These are phyloP conservation scores for Eurytoma californica DNA, from an alignment of 2,888 invertebrate genomes.

Conservation along the genomic window DNA sequence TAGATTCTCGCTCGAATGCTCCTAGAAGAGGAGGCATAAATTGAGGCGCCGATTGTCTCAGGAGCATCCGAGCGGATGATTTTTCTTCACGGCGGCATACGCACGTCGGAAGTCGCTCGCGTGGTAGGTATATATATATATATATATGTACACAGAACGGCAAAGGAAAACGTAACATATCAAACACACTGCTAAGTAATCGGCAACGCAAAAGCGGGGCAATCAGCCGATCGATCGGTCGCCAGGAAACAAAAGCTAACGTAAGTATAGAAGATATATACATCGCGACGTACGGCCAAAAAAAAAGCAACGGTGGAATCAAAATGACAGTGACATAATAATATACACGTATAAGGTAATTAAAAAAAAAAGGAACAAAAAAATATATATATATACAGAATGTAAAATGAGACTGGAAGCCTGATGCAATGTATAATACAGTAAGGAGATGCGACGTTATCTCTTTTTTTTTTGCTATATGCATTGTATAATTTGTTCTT, in stretches of 20 bases:
- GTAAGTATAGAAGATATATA: neutral
- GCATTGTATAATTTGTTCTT: neutral
- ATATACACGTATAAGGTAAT: neutral
- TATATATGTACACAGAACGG: neutral
- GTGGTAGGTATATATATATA: neutral
- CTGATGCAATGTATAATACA: neutral
- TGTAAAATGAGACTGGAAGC: slow-evolving; percentile 3
- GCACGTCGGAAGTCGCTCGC: slow-evolving; percentile 33
- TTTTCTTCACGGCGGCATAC: slow-evolving; percentile 35
- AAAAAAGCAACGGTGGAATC: slow-evolving; percentile 2
- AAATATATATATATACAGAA: neutral
- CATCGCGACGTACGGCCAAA: neutral
- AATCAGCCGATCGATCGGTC: slow-evolving; percentile 29
- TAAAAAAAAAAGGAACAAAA: neutral
- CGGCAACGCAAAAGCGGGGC: slow-evolving; percentile 32
- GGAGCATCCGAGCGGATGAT: slow-evolving; percentile 52
- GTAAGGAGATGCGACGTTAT: slow-evolving; percentile 17
- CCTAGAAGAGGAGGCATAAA: slow-evolving; percentile 41
- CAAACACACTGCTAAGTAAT: neutral
- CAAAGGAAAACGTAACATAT: slow-evolving; percentile 2
- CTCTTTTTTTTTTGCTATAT: neutral
- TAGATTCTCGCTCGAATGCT: slow-evolving; percentile 50
- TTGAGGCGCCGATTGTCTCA: slow-evolving; percentile 49
- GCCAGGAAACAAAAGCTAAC: slow-evolving; percentile 24
- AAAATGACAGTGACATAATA: neutral